These are phyloP conservation scores for Aethina tumida DNA, from an alignment of 1,140 invertebrate genomes.

Conservation along the genomic window DNA sequence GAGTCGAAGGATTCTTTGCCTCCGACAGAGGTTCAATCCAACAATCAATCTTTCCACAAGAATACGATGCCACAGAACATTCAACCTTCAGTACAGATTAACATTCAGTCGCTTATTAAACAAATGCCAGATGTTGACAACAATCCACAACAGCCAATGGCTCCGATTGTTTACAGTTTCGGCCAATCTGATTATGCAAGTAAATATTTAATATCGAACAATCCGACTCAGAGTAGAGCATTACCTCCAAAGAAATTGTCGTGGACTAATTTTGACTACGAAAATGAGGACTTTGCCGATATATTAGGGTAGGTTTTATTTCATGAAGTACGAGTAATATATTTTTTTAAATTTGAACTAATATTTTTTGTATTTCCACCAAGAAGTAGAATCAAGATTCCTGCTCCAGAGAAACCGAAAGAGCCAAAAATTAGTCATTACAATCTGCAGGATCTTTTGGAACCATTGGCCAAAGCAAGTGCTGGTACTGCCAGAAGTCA, in stretches of 20 bases:
- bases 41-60: constrained; percentile 9
- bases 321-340: constrained; percentile 1
- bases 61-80: constrained; percentile 4
- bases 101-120: constrained; percentile 31
- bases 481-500: constrained; percentile 57
- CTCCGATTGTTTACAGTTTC: constrained; percentile 34
- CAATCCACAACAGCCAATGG: constrained; percentile 21
- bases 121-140: constrained; percentile 25
- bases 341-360: constrained; percentile 16
- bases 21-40: constrained; percentile 11
- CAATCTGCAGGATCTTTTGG: constrained; percentile 34
- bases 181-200: constrained; percentile 32
- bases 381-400: constrained; percentile 32
- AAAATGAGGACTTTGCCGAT: constrained; percentile 47
- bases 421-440: constrained; percentile 42
- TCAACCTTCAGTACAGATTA: constrained; percentile 27
- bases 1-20: constrained; percentile 1
- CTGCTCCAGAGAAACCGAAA: constrained; percentile 35
- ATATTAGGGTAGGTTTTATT: constrained; percentile 44
- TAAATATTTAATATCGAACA: constrained; percentile 24
- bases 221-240: constrained; percentile 26
- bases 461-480: constrained; percentile 36
- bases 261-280: constrained; percentile 28
- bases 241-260: constrained; percentile 23
- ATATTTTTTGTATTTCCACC: constrained; percentile 16